These are phyloP conservation scores for Cremastobaeus sp. DNA, from an alignment of 2,888 invertebrate species.

Conservation along the genomic window DNA sequence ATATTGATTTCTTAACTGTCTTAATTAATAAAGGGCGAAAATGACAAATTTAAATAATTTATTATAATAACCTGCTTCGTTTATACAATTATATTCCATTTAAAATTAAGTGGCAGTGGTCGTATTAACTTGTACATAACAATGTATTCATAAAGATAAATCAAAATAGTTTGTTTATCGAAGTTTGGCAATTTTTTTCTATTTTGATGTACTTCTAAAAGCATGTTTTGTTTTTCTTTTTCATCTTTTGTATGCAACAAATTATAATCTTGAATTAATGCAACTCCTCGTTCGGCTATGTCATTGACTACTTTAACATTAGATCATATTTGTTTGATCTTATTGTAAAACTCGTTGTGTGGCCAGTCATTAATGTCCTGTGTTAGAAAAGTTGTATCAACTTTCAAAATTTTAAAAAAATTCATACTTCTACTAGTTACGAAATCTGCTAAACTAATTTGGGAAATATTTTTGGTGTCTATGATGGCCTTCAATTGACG, in stretches of 20 bases:
- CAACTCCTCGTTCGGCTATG: constrained; percentile 11
- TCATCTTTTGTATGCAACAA: constrained; percentile 4
- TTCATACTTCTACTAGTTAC: neutral
- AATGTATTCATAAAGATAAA: neutral
- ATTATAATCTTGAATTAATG: neutral
- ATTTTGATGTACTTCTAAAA: neutral
- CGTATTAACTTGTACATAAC: no score
- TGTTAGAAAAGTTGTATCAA: neutral
- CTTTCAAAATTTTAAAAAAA: neutral
- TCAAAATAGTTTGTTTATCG: neutral
- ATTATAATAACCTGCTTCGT: no score
- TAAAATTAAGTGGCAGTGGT: no score
- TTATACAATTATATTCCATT: no score
- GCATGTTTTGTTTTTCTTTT: neutral
- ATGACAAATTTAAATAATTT: no score
- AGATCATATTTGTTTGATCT: neutral
- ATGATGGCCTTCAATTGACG: neutral
- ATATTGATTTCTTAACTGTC: no score
- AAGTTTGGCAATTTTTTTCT: neutral
- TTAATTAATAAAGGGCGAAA: no score
- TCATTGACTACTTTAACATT: constrained; percentile 2
- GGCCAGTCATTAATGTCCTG: neutral
- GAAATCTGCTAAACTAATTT: neutral
- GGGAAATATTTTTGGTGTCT: neutral
- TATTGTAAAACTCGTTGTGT: neutral